Evolutionary conservation across 1,140 invertebrate species (phyloP).

Genomic region (Papilio machaon): DNA sequence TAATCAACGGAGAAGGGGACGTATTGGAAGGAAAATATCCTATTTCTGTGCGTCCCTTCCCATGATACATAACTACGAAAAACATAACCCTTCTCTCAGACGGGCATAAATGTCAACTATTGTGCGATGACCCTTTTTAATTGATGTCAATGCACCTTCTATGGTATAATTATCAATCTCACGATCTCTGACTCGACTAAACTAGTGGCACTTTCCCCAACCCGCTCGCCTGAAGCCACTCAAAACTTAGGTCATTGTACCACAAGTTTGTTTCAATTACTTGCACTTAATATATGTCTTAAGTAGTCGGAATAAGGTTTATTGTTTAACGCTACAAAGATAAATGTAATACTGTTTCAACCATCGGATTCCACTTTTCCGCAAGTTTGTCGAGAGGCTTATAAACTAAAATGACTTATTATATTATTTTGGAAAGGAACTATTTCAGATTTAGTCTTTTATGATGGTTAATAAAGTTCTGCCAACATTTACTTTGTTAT

Average conservation of each 20-base stretch:
- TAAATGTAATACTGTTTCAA: not conserved
- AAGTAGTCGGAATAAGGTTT: not conserved
- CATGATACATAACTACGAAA: too few species aligned
- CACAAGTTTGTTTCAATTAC: not conserved
- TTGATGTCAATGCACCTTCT: not conserved
- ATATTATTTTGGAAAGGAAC: not conserved
- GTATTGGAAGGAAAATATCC: too few species aligned
- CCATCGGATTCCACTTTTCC: not conserved
- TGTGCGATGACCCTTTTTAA: not conserved
- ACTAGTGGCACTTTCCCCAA: not conserved
- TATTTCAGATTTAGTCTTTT: conserved; percentile 8
- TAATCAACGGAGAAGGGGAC: too few species aligned
- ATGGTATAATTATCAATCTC: conserved; percentile 6
- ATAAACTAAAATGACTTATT: conserved; percentile 11
- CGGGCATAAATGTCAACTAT: not conserved
- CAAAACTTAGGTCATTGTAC: conserved; percentile 11
- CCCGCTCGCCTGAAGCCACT: not conserved
- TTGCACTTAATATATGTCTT: not conserved
- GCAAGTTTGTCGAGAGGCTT: conserved; percentile 8
- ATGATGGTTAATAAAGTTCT: conserved; percentile 4
- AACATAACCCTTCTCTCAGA: not conserved
- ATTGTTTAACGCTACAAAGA: not conserved
- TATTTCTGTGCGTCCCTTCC: too few species aligned
- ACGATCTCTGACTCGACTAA: not conserved
- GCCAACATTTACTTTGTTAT: not conserved